These are phyloP conservation scores for Poecilia velifera DNA, from an alignment of 2,797 vertebrate species.

Conservation along the genomic window DNA sequence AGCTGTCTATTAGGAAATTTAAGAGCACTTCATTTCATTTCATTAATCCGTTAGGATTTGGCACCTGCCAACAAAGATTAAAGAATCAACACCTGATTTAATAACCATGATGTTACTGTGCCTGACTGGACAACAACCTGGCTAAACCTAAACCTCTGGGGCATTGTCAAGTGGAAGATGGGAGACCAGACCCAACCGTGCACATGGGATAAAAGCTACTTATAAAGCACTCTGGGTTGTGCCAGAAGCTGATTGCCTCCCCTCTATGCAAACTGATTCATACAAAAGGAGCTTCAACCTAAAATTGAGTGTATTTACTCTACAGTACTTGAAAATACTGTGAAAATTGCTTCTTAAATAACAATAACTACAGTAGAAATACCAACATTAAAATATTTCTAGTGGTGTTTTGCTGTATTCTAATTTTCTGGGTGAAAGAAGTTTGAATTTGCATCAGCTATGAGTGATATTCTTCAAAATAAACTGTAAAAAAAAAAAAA, in stretches of 20 bases:
- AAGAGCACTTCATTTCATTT: background rate
- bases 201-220: background rate
- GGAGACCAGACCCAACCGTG: background rate
- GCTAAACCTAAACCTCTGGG: background rate
- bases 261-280: background rate
- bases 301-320: background rate
- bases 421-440: background rate
- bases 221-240: background rate
- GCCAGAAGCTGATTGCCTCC: background rate
- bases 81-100: background rate
- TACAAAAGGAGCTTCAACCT: background rate
- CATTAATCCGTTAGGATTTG: background rate
- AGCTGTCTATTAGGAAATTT: background rate
- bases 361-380: background rate
- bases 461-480: background rate
- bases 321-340: background rate
- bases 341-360: background rate
- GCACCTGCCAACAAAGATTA: background rate
- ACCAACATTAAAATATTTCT: background rate
- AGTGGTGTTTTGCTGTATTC: background rate
- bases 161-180: background rate
- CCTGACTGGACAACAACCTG: background rate
- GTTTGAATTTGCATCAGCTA: background rate
- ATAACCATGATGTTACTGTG: background rate
- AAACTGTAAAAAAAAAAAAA: background rate